A percentile compares a stretch with the other conserved stretches of the same genome.
Conservation (phyloP, 2,888 invertebrate species). For the Leptopterna dolabrata region DNA sequence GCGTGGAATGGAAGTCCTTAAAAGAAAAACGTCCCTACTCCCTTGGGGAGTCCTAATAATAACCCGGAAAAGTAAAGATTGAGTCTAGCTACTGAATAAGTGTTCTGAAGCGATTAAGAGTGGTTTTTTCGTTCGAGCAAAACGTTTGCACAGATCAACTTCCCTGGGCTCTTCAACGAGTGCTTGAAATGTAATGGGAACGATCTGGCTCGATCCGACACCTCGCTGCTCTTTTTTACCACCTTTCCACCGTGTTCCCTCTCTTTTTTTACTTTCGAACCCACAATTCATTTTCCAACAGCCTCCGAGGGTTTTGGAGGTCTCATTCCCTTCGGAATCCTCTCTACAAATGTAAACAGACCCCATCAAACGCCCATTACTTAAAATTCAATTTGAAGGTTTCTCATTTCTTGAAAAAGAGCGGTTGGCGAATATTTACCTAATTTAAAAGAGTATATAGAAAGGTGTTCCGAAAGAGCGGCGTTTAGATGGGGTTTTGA, state of each 20-base stretch:
- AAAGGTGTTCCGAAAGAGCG: not conserved
- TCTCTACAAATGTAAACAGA: slow-evolving; percentile 31
- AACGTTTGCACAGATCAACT: slow-evolving; percentile 24
- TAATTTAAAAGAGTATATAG: slow-evolving; percentile 17
- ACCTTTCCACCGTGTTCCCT: not conserved
- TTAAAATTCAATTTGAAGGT: slow-evolving; percentile 48
- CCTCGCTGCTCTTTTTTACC: slow-evolving; percentile 9
- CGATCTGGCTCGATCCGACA: not conserved
- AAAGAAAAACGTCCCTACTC: not conserved
- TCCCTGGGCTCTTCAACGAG: slow-evolving; percentile 5
- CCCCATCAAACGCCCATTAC: slow-evolving; percentile 50
- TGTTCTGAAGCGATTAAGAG: slow-evolving; percentile 33
- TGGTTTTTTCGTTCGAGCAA: not conserved
- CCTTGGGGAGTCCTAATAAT: not conserved
- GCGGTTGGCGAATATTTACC: slow-evolving; percentile 23
- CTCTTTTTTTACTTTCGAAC: not conserved
- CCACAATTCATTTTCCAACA: not conserved
- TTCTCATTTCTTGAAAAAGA: slow-evolving; percentile 33
- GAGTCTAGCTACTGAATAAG: slow-evolving; percentile 36
- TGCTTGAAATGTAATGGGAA: slow-evolving; percentile 17
- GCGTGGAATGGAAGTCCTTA: not conserved
- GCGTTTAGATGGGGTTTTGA: not conserved
- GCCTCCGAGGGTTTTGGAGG: not conserved
- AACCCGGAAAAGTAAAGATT: slow-evolving; percentile 39
- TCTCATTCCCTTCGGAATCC: not conserved